These are phyloP conservation scores for Hirundo rustica DNA, from an alignment of 2,797 vertebrate genomes.

Conservation along the genomic window DNA sequence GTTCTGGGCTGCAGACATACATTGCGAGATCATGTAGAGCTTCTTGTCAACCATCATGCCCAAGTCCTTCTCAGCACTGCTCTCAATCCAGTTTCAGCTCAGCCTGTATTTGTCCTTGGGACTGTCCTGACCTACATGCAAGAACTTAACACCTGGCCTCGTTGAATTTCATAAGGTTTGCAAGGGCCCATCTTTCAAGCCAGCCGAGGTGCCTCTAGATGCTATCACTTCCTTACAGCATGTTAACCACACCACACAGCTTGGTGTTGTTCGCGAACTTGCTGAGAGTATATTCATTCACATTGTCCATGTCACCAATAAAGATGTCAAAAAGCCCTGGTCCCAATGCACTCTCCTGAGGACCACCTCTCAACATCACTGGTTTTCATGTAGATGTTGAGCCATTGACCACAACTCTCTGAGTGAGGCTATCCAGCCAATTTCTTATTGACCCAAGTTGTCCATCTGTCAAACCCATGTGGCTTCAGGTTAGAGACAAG, in stretches of 20 bases:
- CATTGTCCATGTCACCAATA: accelerated
- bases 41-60: accelerated
- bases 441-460: not conserved
- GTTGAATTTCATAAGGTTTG: not conserved
- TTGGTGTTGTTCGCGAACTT: not conserved
- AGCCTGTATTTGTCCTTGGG: not conserved
- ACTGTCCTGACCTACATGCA: not conserved
- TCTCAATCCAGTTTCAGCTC: not conserved
- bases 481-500: not conserved
- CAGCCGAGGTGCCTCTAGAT: not conserved
- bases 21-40: not conserved
- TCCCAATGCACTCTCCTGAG: not conserved
- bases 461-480: not conserved
- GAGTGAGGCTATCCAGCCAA: not conserved
- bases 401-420: not conserved
- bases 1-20: not conserved
- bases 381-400: not conserved
- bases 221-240: not conserved
- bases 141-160: not conserved
- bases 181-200: not conserved
- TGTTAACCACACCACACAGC: not conserved
- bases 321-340: not conserved
- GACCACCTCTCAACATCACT: not conserved
- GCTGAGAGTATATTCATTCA: not conserved
- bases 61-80: not conserved